Evolutionary conservation across 2,888 invertebrate species (phyloP).

Genomic region (Alitta virens): DNA sequence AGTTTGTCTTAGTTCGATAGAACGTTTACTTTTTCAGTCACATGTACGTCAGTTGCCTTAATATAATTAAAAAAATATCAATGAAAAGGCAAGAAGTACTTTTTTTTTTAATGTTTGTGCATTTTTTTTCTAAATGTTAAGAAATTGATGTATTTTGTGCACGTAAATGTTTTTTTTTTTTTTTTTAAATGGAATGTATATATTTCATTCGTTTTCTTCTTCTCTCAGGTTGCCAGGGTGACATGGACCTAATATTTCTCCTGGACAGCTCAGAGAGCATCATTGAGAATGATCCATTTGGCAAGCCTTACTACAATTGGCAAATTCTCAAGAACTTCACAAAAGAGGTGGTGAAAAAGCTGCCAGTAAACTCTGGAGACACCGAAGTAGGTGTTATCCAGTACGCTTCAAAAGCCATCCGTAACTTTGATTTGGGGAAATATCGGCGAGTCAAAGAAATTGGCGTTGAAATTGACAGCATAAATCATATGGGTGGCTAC

Average conservation of each 20-base stretch:
- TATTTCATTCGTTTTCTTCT: background rate
- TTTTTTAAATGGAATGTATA: no score
- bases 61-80: no score
- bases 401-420: background rate
- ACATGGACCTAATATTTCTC: constrained; percentile 10
- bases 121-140: no score
- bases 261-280: constrained; percentile 18
- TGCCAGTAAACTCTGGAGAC: background rate
- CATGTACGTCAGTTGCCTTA: no score
- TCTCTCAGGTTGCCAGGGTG: constrained; percentile 3
- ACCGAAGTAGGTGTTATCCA: background rate
- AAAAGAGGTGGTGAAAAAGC: background rate
- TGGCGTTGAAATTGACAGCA: background rate
- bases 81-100: no score
- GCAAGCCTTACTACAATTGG: constrained; percentile 10
- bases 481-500: constrained; percentile 8
- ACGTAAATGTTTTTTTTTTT: no score
- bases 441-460: background rate
- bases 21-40: no score
- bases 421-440: background rate
- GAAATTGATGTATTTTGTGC: no score
- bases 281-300: constrained; percentile 8
- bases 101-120: no score
- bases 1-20: no score
- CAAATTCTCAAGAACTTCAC: constrained; percentile 12